Percentiles rank a stretch among this genome's conserved stretches.
These are phyloP conservation scores for Hydrolagus colliei DNA, from an alignment of 2,797 vertebrate genomes.

Conservation along the genomic window DNA sequence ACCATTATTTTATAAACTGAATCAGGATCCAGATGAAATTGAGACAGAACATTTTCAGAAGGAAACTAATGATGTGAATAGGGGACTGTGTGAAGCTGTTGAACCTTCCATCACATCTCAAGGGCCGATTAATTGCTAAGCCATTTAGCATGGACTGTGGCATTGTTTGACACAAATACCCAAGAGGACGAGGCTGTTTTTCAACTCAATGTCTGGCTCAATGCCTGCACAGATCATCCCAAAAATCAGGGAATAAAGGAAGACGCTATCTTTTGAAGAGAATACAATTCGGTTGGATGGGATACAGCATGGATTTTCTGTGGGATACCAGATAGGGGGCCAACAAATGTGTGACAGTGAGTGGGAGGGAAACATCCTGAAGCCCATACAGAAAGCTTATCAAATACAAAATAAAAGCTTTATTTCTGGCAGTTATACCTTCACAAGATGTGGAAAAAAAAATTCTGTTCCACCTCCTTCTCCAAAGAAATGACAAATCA, in stretches of 20 bases:
- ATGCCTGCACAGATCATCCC: not conserved
- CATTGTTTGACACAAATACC: not conserved
- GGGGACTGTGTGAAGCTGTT: not conserved
- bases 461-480: no score
- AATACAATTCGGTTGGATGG: not conserved
- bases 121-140: not conserved
- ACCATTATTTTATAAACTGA: not conserved
- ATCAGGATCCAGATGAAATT: not conserved
- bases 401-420: no score
- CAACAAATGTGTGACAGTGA: no score
- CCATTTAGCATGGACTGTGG: not conserved
- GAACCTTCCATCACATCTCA: not conserved
- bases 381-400: no score
- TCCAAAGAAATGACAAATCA: no score
- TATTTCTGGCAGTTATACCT: no score
- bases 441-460: no score
- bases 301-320: not conserved
- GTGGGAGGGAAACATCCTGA: no score
- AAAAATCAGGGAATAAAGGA: conserved; percentile 7
- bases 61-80: not conserved
- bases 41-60: not conserved
- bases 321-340: not conserved
- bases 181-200: not conserved
- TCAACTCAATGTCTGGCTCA: not conserved
- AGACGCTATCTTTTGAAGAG: not conserved